These are phyloP conservation scores for Dendroctonus valens DNA, from an alignment of 1,140 invertebrate species.

Conservation along the genomic window DNA sequence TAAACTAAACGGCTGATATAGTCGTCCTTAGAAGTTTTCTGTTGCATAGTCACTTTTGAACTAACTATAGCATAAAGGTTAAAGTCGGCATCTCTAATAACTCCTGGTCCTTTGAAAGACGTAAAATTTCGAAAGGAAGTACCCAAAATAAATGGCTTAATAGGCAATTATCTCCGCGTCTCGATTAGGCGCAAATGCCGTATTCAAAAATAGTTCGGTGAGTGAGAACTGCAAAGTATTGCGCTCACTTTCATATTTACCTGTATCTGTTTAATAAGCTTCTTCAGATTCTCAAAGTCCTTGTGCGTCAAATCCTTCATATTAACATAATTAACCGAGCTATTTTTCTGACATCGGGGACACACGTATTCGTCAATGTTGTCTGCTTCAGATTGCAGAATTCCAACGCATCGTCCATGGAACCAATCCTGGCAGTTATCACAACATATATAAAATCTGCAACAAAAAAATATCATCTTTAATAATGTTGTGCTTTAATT, in stretches of 20 bases:
- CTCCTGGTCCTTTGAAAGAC: too few relatives aligned
- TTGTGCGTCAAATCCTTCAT: slow-evolving; percentile 80
- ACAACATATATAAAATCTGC: slow-evolving; percentile 94
- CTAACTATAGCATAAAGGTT: too few relatives aligned
- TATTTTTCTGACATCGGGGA: slow-evolving; percentile 90
- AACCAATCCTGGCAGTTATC: slow-evolving; percentile 99
- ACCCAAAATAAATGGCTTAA: too few relatives aligned
- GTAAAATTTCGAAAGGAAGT: too few relatives aligned
- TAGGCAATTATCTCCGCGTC: too few relatives aligned
- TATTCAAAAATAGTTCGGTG: too few relatives aligned
- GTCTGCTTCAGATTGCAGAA: slow-evolving; percentile 90
- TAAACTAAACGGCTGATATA: too few relatives aligned
- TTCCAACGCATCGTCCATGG: slow-evolving; percentile 95
- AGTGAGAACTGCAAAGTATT: too few relatives aligned
- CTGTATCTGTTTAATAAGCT: slow-evolving; percentile 88
- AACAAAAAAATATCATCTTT: slow-evolving; percentile 20
- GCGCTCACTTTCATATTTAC: slow-evolving; percentile 50
- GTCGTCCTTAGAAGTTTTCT: too few relatives aligned
- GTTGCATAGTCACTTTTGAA: too few relatives aligned
- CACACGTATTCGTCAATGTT: slow-evolving; percentile 96
- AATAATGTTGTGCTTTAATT: not conserved
- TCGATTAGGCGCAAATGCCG: too few relatives aligned
- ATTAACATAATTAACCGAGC: slow-evolving; percentile 83
- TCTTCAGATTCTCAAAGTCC: slow-evolving; percentile 81
- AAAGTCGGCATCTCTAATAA: too few relatives aligned